Evolutionary conservation across 2,888 invertebrate species (phyloP), one percentile per base, ranked within the genome.

Genomic region (Hydriomena furcata): DNA sequence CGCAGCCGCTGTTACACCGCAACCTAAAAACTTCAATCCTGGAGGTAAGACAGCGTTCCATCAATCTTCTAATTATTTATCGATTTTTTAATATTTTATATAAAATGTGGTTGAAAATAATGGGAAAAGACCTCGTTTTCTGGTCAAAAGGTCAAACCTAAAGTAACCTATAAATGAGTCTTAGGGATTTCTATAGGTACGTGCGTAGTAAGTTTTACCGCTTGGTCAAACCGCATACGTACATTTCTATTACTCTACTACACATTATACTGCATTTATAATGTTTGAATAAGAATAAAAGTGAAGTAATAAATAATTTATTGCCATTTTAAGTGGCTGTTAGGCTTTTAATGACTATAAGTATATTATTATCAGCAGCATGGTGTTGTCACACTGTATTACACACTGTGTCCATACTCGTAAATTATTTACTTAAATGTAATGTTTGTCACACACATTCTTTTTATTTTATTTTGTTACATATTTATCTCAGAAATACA

Each of bases 1-100:
- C 55, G 94, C 94, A 51, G 91, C 94, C 55, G 93, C 93, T 66
- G 93, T 94, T 63, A 93, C 95, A 67, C 94, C 95, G 45, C 95
- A 95, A 76, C 92, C 94, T 58, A 93, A 94, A 82, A 94, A 94
- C 82, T 82, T 94, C 69, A 93, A 93, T 69, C 93, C 94, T 55
- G 95, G 95, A 92, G 95, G 95, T 95, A 86, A 92, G 92, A 45
- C 31, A 32, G 8, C 7, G 8, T n/a, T n/a, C n/a, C 12, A 13
- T 31, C 10, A 10, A 28, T 10, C 10, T 28, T 17, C 17, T n/a
- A 17, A 12, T 1, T n/a, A 12, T n/a, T n/a, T n/a, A n/a, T n/a
- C n/a, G n/a, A n/a, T n/a, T n/a, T n/a, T n/a, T n/a, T n/a, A n/a
- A n/a, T n/a, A n/a, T n/a, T n/a, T n/a, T n/a, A n/a, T n/a, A n/a